Conservation (phyloP, 2,888 invertebrate species). For the Hyalella azteca region DNA sequence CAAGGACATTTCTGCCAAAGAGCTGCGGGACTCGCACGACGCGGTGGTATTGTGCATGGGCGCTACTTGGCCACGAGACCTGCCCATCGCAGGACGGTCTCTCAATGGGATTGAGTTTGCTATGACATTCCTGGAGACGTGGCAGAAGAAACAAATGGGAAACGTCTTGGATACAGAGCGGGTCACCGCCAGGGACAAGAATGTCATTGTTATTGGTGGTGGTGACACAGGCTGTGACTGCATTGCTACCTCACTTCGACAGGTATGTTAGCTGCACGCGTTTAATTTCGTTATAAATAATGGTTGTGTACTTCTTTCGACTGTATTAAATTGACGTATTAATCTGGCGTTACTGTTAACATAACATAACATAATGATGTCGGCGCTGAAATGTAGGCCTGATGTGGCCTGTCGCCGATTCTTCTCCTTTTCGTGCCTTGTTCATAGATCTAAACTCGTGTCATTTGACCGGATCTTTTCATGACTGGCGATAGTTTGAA, state of each 20-base stretch:
- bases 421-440: too few species aligned
- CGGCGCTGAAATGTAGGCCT: too few species aligned
- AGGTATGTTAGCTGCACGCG: conserved; percentile 63
- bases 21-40: conserved; percentile 72
- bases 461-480: too few species aligned
- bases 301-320: too few species aligned
- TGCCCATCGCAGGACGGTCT: conserved; percentile 76
- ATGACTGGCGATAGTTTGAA: too few species aligned
- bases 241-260: conserved; percentile 92
- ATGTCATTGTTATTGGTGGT: conserved; percentile 88
- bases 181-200: conserved; percentile 80
- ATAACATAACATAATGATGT: too few species aligned
- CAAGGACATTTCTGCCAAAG: conserved; percentile 75
- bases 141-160: conserved; percentile 93
- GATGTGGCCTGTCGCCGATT: too few species aligned
- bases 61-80: conserved; percentile 94
- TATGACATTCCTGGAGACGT: conserved; percentile 94
- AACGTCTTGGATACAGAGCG: conserved; percentile 63
- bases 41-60: conserved; percentile 90
- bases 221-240: conserved; percentile 96
- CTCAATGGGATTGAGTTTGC: conserved; percentile 95
- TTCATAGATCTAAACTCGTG: too few species aligned
- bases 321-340: too few species aligned
- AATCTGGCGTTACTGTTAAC: too few species aligned
- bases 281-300: background rate